Conservation (phyloP, 2,113 vertebrate genomes). For the Mobula birostris region DNA sequence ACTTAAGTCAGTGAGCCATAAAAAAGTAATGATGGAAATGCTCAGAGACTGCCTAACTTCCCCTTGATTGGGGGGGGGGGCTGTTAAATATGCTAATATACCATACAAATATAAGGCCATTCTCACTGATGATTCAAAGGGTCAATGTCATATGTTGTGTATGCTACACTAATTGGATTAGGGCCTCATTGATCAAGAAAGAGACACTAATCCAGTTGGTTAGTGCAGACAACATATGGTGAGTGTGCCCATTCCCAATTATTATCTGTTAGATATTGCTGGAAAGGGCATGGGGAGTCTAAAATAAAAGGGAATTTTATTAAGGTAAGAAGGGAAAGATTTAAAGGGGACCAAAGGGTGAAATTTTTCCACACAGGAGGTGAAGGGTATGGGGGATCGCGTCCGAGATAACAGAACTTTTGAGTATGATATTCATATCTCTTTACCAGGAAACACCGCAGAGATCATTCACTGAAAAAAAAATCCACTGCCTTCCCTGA, state of each 20-base stretch:
- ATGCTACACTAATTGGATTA: not conserved
- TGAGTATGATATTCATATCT: no score
- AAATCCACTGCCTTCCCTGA: no score
- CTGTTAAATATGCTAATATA: not conserved
- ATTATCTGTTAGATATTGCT: not conserved
- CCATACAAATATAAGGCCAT: not conserved
- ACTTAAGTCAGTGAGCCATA: conserved; percentile 22
- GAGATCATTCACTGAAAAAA: no score
- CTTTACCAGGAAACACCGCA: no score
- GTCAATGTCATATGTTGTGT: not conserved
- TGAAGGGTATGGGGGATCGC: no score
- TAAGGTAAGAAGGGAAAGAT: no score
- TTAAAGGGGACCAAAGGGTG: no score
- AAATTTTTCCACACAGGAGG: no score
- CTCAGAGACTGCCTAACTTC: conserved; percentile 2
- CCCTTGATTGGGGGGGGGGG: not conserved
- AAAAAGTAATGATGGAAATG: conserved; percentile 25
- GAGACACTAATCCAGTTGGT: no score
- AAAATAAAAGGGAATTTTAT: no score
- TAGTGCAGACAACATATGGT: not conserved
- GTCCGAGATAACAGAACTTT: no score
- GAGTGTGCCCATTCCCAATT: not conserved
- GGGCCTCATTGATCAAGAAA: not conserved
- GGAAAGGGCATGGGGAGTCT: not conserved
- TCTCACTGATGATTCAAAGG: not conserved